Evolutionary conservation across 2,888 invertebrate genomes (phyloP), one percentile per base, ranked within the genome.

Genomic region (Conops quadrifasciatus): DNA sequence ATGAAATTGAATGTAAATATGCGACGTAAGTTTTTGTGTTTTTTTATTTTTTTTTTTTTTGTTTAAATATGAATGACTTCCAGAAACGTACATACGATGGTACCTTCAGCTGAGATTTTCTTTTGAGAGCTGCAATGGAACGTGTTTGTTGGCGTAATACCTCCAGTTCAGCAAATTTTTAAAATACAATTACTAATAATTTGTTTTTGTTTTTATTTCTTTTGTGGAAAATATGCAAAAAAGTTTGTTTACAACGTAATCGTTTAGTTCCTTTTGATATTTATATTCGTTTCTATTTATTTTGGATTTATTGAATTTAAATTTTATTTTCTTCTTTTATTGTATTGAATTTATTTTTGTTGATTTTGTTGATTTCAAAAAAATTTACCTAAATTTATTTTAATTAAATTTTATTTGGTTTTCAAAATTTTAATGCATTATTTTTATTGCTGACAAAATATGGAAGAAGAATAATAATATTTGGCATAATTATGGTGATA

Each of bases 141-240:
- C 93, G 91, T 88, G 93, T 93, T 88, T 93, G 93, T 84, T 91
- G 91, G 87, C 93, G 90, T 89, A 94, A 89, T 87, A 92, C 91
- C 92, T 93, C 93, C 93, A 91, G 91, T 87, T 86, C 85, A 88
- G 75, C 70, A 47, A 47, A 19, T 13, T 67, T 45, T 58, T 63
- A 3, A 45, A 63, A 63, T 36, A 9, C 36, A 36, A 36, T 36
- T 7, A 36, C n/a, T n/a, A 36, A 36, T 7, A 36, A 36, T 36
- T 7, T 4, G 9, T 36, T 36, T 36, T 36, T 36, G 36, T 36
- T 36, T 36, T 36, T 36, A 9, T 36, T 36, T 36, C 9, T 9
- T 36, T 36, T 36, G 13, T n/a, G 60, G n/a, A 30, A 60, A 5
- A 26, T n/a, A 28, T 30, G 30, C 30, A 60, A 11, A 56, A 21